Evolutionary conservation across 2,888 invertebrate genomes (phyloP).

Genomic region (Aradus depressus): DNA sequence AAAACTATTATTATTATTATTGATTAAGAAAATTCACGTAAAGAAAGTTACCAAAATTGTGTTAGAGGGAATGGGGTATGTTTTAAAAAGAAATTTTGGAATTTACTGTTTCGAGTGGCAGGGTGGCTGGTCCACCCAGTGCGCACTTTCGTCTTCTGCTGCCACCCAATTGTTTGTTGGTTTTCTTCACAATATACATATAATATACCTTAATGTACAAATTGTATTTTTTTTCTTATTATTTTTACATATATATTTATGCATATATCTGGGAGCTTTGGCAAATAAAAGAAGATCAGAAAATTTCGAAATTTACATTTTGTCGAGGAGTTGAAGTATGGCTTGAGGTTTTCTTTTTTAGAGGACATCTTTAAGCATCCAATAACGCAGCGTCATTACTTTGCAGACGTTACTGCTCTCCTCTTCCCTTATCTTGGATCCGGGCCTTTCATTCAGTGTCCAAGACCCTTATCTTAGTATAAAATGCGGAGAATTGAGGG

Average conservation of each 20-base stretch:
- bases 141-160: constrained; percentile 12
- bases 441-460: too few species aligned
- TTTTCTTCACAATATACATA: background rate
- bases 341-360: constrained; percentile 9
- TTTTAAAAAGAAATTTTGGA: too few species aligned
- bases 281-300: constrained; percentile 5
- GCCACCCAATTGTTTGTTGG: constrained; percentile 13
- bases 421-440: too few species aligned
- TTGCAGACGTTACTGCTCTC: too few species aligned
- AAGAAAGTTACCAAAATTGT: constrained; percentile 27
- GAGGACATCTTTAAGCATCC: too few species aligned
- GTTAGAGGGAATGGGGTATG: constrained; percentile 14
- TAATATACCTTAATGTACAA: constrained; percentile 18
- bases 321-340: background rate
- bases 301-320: background rate
- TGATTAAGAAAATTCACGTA: constrained; percentile 9
- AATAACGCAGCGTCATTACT: too few species aligned
- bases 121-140: constrained; percentile 26
- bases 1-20: too few species aligned
- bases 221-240: constrained; percentile 1
- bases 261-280: constrained; percentile 4
- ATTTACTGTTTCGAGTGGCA: constrained; percentile 21
- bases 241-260: constrained; percentile 2
- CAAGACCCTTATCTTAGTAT: too few species aligned
- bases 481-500: too few species aligned